phyloP scores from a whole-genome alignment of 2,888 invertebrate species.

The Euplexia lucipara region DNA sequence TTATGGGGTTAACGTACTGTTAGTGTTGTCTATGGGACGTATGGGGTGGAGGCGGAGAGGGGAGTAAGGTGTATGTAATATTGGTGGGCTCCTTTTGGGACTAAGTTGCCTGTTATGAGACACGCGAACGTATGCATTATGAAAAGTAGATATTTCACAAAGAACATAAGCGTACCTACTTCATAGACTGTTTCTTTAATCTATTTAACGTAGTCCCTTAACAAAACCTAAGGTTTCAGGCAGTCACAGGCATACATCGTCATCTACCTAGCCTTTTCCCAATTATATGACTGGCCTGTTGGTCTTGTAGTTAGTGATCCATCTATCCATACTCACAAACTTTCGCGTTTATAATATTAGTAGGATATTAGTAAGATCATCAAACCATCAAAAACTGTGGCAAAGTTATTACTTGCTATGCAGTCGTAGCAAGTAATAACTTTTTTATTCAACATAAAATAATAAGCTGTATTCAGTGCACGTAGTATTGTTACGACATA shows the following conservation, averaged over 20 bases:
- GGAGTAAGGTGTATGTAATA: slow-evolving; percentile 5
- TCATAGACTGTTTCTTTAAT: too few relatives aligned
- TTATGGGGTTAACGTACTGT: slow-evolving; percentile 32
- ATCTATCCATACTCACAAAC: too few relatives aligned
- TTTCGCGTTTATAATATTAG: too few relatives aligned
- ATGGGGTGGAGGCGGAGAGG: neutral
- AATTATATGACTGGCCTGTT: too few relatives aligned
- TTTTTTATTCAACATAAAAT: slow-evolving; percentile 5
- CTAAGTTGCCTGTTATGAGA: slow-evolving; percentile 11
- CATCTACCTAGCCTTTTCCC: too few relatives aligned
- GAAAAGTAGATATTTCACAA: neutral
- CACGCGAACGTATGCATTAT: slow-evolving; percentile 7
- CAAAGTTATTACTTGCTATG: neutral
- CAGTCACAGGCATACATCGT: too few relatives aligned
- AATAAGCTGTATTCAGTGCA: slow-evolving; percentile 24
- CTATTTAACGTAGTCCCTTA: too few relatives aligned
- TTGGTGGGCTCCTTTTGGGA: slow-evolving; percentile 8
- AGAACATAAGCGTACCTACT: too few relatives aligned
- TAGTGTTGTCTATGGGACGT: slow-evolving; percentile 7
- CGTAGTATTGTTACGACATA: slow-evolving; percentile 17
- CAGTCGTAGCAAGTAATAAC: slow-evolving; percentile 3
- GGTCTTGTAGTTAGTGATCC: too few relatives aligned
- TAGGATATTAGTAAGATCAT: too few relatives aligned
- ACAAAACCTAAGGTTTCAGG: too few relatives aligned
- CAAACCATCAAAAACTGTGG: too few relatives aligned